These are phyloP conservation scores for Hypocryptadius cinnamomeus DNA, from an alignment of 2,113 vertebrate species.

Conservation along the genomic window DNA sequence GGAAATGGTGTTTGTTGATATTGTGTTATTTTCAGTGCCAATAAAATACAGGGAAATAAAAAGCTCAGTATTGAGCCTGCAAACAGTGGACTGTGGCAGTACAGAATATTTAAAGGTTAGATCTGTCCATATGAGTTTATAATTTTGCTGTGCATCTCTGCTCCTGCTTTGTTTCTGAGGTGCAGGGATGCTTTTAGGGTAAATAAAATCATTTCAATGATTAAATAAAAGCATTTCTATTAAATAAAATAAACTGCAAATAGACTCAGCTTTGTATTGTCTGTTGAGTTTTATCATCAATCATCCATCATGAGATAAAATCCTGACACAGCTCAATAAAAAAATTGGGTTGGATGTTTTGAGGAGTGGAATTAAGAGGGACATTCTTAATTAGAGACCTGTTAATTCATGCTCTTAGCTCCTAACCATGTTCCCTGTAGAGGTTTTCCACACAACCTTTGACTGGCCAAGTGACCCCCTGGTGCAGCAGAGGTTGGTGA, in stretches of 20 bases:
- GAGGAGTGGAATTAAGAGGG: neutral
- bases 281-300: neutral
- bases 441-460: conserved; percentile 86
- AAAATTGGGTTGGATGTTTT: neutral
- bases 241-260: neutral
- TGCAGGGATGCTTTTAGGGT: neutral
- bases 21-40: neutral
- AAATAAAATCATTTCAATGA: neutral
- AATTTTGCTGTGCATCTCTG: neutral
- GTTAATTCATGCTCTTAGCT: neutral
- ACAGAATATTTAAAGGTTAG: neutral
- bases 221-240: neutral
- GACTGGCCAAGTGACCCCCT: conserved; percentile 65
- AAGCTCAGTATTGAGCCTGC: neutral
- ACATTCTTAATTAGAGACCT: neutral
- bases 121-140: neutral
- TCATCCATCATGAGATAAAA: neutral
- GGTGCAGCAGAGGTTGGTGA: conserved; percentile 65
- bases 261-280: neutral
- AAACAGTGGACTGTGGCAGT: neutral
- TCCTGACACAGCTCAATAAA: neutral
- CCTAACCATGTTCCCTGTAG: conserved; percentile 43
- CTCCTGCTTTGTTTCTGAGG: neutral
- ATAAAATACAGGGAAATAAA: neutral
- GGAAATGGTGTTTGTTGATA: neutral